Conservation (phyloP, 2,113 vertebrate species). For the Corythornis madagascariensis region DNA sequence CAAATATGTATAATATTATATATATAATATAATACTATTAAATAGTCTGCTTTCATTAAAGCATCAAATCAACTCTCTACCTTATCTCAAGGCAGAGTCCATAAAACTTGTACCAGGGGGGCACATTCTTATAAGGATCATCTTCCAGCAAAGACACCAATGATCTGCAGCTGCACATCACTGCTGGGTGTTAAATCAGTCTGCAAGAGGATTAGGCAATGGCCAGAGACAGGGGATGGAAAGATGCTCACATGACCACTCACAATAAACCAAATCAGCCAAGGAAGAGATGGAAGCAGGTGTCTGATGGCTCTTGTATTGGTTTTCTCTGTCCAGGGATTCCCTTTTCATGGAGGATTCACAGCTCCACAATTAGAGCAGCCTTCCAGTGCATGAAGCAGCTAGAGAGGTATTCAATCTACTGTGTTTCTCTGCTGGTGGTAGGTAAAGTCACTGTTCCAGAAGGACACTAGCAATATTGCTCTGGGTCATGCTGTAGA, state of each 20-base stretch:
- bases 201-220: neutral
- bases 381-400: slow-evolving; percentile 30
- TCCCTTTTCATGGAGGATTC: slow-evolving; percentile 26
- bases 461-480: slow-evolving; percentile 13
- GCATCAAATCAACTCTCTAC: neutral
- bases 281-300: neutral
- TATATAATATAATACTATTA: no score
- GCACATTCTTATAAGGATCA: neutral
- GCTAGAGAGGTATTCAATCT: neutral
- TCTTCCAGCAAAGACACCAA: neutral
- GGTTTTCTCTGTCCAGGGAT: neutral
- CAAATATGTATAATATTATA: neutral
- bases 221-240: neutral
- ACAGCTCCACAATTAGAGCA: slow-evolving; percentile 21
- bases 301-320: neutral
- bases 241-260: neutral
- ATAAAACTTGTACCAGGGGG: neutral
- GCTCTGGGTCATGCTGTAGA: neutral
- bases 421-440: neutral
- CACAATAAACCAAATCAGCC: neutral
- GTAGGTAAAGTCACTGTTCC: slow-evolving; percentile 30
- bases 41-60: neutral
- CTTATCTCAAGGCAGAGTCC: neutral
- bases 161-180: neutral
- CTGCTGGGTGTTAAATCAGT: neutral